A percentile compares a stretch with the other conserved stretches of the same genome.
Conservation (phyloP, 2,113 vertebrate species). For the Otocyon megalotis region DNA sequence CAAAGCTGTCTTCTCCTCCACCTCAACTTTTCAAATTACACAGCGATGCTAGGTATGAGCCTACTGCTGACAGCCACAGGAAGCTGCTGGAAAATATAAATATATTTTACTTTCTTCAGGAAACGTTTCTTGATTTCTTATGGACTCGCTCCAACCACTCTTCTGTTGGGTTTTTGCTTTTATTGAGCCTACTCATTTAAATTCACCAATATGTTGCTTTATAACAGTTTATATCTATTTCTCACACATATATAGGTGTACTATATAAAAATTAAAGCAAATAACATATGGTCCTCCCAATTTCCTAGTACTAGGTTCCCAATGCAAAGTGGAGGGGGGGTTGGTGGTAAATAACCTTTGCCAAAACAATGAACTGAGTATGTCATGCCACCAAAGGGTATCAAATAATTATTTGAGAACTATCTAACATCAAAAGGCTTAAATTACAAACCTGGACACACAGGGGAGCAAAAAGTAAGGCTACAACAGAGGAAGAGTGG, state of each 20-base stretch:
- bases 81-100: background rate
- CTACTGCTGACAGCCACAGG: background rate
- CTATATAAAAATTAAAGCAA: constrained; percentile 69
- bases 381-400: background rate
- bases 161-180: constrained; percentile 42
- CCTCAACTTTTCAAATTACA: background rate
- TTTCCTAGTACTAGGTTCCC: background rate
- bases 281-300: constrained; percentile 69
- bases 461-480: background rate
- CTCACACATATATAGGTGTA: constrained; percentile 76
- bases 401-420: constrained; percentile 3
- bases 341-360: background rate
- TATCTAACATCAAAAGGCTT: background rate
- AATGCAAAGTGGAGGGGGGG: background rate
- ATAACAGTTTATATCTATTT: constrained; percentile 69
- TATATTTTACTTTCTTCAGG: background rate
- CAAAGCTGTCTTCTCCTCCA: background rate
- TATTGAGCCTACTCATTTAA: constrained; percentile 61
- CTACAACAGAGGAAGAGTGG: background rate
- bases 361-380: constrained; percentile 10
- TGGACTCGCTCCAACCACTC: constrained; percentile 31
- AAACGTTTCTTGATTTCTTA: constrained; percentile 14
- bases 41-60: background rate
- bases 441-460: constrained; percentile 15
- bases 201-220: constrained; percentile 75